Conservation (phyloP, 2,888 invertebrate species). For the Cephus pulcher region DNA sequence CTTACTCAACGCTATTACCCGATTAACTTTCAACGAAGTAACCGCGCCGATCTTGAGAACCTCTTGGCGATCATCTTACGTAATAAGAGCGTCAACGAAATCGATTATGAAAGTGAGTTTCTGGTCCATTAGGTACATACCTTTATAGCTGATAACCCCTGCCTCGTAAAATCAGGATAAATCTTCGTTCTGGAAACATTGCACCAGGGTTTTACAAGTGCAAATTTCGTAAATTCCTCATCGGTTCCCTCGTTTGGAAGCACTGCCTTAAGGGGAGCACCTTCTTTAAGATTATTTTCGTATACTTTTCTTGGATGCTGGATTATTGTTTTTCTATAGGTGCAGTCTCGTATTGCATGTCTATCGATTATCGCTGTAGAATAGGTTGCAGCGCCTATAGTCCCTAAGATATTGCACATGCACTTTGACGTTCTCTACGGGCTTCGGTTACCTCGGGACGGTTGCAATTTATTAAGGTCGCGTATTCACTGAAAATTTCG, state of each 20-base stretch:
- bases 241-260: neutral
- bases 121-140: neutral
- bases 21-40: neutral
- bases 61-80: neutral
- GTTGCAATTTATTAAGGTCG: neutral
- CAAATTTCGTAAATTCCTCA: neutral
- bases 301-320: neutral
- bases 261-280: neutral
- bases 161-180: neutral
- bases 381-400: neutral
- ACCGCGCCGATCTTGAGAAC: neutral
- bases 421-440: neutral
- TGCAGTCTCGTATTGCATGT: neutral
- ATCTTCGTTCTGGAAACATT: neutral
- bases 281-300: neutral
- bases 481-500: neutral
- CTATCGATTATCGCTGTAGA: neutral
- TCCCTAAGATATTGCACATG: neutral
- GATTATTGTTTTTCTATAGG: neutral
- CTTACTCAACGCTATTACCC: neutral
- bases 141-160: neutral
- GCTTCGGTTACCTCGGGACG: neutral
- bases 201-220: neutral
- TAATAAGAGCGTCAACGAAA: neutral
- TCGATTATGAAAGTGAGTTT: neutral